phyloP scores from a whole-genome alignment of 2,888 invertebrate species.

The Torymus texanus region DNA sequence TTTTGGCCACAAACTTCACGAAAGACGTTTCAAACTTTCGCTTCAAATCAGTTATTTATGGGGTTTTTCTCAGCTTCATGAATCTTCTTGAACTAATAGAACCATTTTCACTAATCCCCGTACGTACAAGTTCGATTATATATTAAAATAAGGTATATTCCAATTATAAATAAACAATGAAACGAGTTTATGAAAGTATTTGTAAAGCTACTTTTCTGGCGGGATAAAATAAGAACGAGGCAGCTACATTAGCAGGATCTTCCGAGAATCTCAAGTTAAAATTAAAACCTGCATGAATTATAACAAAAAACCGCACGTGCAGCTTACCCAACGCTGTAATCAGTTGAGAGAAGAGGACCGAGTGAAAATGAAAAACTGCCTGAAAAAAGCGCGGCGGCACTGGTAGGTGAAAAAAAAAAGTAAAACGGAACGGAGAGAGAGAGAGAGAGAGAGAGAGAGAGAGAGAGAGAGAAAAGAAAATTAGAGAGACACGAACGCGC shows the following conservation, averaged over 20 bases:
- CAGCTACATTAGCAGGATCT: no score
- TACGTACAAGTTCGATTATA: no score
- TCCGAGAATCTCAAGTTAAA: background rate
- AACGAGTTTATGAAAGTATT: no score
- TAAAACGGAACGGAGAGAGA: background rate
- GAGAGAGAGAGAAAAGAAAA: background rate
- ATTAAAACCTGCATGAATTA: background rate
- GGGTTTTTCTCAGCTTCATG: no score
- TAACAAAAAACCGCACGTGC: background rate
- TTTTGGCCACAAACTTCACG: background rate
- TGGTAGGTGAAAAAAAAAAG: slow-evolving; percentile 1
- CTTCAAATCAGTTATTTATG: background rate
- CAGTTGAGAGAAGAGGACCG: background rate
- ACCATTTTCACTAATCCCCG: no score
- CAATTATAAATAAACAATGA: no score
- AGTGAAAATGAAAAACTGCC: slow-evolving; percentile 2
- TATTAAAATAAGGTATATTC: no score
- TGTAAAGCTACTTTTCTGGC: no score
- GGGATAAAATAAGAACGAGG: no score
- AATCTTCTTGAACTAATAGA: no score
- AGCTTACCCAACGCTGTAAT: slow-evolving; percentile 15
- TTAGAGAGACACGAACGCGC: background rate
- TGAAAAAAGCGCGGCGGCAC: no score
- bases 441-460: background rate
- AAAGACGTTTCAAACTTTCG: slow-evolving; percentile 5